phyloP scores from a whole-genome alignment of 2,113 vertebrate species.

The Isurus oxyrinchus region DNA sequence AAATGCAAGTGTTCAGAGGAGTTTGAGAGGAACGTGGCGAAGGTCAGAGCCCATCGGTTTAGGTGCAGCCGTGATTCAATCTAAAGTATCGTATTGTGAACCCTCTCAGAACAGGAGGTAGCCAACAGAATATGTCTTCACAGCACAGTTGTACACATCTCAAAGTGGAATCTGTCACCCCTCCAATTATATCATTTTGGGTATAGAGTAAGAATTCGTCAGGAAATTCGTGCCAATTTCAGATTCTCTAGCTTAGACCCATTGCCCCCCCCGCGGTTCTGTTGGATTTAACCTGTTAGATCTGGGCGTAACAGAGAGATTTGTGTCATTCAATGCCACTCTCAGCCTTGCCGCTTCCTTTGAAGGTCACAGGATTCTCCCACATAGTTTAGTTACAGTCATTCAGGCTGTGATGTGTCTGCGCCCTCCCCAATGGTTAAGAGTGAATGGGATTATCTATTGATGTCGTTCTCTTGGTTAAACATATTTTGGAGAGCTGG shows the following conservation, averaged over 20 bases:
- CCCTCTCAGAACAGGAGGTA: not conserved
- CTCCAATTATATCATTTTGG: not conserved
- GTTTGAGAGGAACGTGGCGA: too few relatives aligned
- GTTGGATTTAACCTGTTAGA: not conserved
- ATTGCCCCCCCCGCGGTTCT: not conserved
- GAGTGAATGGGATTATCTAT: not conserved
- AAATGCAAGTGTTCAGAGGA: too few relatives aligned
- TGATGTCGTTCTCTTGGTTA: not conserved
- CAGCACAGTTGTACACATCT: not conserved
- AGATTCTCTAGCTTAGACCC: not conserved
- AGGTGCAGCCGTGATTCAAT: too few relatives aligned
- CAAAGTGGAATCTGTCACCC: not conserved
- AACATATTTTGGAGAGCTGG: not conserved
- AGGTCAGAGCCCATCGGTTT: too few relatives aligned
- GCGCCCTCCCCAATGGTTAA: not conserved
- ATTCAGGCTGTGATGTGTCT: not conserved
- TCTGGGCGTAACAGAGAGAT: not conserved
- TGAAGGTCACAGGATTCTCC: not conserved
- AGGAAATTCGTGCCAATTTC: not conserved
- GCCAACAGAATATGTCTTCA: too few relatives aligned
- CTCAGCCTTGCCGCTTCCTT: not conserved
- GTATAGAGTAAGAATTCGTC: not conserved
- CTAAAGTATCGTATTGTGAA: too few relatives aligned
- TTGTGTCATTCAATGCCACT: not conserved
- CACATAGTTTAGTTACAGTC: not conserved